Evolutionary conservation across 2,113 vertebrate species (phyloP).

Genomic region (Equus przewalskii): DNA sequence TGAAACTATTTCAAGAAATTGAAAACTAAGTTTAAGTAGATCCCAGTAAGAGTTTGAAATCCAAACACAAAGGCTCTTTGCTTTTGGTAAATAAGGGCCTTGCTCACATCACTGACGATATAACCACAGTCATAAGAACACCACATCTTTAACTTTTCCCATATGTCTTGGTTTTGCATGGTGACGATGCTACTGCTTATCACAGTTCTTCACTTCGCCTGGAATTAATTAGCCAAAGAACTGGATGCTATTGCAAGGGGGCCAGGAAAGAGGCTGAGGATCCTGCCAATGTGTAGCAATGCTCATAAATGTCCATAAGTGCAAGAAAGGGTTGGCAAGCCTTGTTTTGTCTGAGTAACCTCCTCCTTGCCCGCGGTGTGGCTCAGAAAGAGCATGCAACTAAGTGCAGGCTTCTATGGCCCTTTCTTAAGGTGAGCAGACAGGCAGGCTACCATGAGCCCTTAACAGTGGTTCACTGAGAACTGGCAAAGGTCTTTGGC

Average conservation of each 20-base stretch:
- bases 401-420: background rate
- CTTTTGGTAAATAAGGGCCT: background rate
- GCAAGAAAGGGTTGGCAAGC: background rate
- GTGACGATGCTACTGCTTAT: background rate
- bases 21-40: constrained; percentile 31
- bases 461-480: background rate
- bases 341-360: background rate
- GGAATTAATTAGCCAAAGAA: background rate
- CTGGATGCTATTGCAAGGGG: background rate
- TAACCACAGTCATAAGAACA: background rate
- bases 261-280: background rate
- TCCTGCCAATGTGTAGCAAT: background rate
- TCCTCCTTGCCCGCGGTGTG: background rate
- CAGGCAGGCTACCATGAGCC: background rate
- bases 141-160: constrained; percentile 24
- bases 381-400: background rate
- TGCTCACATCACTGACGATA: background rate
- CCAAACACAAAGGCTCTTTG: background rate
- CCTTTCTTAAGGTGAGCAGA: background rate
- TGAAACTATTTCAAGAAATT: constrained; percentile 44
- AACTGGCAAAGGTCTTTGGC: background rate
- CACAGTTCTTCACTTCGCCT: background rate
- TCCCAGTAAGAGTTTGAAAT: background rate
- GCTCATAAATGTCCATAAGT: background rate
- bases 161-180: background rate